Percentiles rank a stretch among this genome's conserved stretches.
These are phyloP conservation scores for Drosophila sp. DNA, from an alignment of 1,140 invertebrate genomes.

Conservation along the genomic window DNA sequence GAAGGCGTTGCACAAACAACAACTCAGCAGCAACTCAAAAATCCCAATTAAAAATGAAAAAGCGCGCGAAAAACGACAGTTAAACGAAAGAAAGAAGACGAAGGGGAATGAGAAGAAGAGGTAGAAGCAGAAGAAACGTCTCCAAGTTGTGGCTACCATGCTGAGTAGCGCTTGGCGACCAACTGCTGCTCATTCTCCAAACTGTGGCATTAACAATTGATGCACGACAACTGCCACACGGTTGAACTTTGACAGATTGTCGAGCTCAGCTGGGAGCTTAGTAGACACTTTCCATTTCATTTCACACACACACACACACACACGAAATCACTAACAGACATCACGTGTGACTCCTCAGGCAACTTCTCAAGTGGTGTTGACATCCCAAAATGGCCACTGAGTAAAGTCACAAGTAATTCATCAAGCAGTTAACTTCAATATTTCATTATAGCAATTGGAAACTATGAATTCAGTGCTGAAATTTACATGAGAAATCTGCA, in stretches of 20 bases:
- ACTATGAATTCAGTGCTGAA: neutral
- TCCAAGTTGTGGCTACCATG: constrained; percentile 46
- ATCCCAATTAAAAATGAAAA: constrained; percentile 83
- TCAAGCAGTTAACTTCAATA: constrained; percentile 9
- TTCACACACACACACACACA: constrained; percentile 27
- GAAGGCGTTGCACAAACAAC: constrained; percentile 61
- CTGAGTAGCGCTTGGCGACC: constrained; percentile 43
- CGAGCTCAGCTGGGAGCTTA: constrained; percentile 63
- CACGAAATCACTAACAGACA: neutral
- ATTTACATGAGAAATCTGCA: too few species aligned
- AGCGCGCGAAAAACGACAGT: constrained; percentile 73
- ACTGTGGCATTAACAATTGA: constrained; percentile 80
- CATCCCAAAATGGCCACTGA: constrained; percentile 35
- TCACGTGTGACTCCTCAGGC: constrained; percentile 12
- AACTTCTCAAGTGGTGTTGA: constrained; percentile 20
- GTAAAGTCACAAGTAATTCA: constrained; percentile 18
- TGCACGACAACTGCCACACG: constrained; percentile 58
- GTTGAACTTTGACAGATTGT: constrained; percentile 68
- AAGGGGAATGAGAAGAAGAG: too few species aligned
- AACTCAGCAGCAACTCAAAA: constrained; percentile 40
- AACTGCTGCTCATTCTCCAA: constrained; percentile 31
- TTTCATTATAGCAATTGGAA: neutral
- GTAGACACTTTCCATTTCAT: constrained; percentile 44
- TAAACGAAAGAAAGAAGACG: too few species aligned
- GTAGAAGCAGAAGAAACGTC: constrained; percentile 50